Conservation (phyloP, 2,113 vertebrate genomes). For the Morone saxatilis region DNA sequence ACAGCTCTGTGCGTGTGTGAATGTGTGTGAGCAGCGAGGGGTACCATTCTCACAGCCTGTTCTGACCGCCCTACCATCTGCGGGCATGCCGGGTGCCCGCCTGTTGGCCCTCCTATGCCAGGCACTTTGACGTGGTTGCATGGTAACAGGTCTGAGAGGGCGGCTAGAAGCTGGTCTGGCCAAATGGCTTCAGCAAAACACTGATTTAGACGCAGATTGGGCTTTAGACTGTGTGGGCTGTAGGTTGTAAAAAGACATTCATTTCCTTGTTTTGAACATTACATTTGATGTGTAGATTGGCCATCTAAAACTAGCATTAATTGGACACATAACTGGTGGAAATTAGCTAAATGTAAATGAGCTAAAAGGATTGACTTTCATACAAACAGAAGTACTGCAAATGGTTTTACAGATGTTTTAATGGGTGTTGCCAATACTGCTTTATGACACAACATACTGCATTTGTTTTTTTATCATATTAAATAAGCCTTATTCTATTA, state of each 20-base stretch:
- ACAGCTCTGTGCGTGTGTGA: constrained; percentile 44
- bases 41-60: constrained; percentile 68
- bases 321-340: neutral
- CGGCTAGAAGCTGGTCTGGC: constrained; percentile 52
- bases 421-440: neutral
- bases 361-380: neutral
- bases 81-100: constrained; percentile 75
- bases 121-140: constrained; percentile 75
- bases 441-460: neutral
- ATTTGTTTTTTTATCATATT: constrained; percentile 9
- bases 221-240: constrained; percentile 7
- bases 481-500: constrained; percentile 34
- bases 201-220: constrained; percentile 23
- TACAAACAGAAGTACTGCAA: too few relatives aligned
- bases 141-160: constrained; percentile 78
- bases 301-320: neutral
- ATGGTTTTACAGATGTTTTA: neutral
- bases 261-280: neutral
- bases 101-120: constrained; percentile 74
- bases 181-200: constrained; percentile 63
- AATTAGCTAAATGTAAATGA: too few relatives aligned
- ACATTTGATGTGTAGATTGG: too few relatives aligned
- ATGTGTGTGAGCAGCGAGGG: constrained; percentile 56
- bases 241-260: neutral
- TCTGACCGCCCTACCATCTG: constrained; percentile 81